phyloP scores from a whole-genome alignment of 23 tunicate species.

The Ascidia mentula region DNA sequence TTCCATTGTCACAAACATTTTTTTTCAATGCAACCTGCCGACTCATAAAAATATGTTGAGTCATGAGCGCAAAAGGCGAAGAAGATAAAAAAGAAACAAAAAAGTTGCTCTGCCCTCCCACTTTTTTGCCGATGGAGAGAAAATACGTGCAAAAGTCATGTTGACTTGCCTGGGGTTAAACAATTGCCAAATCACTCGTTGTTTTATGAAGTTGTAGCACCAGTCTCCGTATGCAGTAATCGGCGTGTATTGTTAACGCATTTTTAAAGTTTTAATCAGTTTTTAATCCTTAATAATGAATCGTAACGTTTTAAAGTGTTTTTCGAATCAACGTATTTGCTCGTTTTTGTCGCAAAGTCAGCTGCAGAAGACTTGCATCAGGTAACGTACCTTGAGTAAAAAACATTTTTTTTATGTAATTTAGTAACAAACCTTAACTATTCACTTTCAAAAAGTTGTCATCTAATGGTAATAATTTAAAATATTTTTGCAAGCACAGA shows the following conservation, averaged over 20 bases:
- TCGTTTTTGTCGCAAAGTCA: background rate
- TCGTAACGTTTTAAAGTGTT: background rate
- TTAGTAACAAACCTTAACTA: background rate
- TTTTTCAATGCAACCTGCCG: background rate
- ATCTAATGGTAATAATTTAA: background rate
- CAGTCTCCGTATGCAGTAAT: background rate
- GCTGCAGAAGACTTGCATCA: background rate
- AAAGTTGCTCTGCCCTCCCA: too few relatives aligned
- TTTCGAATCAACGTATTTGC: background rate
- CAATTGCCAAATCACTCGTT: too few relatives aligned
- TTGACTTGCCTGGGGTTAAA: background rate
- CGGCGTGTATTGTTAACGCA: background rate
- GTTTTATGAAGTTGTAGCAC: background rate
- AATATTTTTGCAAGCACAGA: background rate
- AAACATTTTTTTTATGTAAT: background rate
- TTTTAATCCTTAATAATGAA: background rate
- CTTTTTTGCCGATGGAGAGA: background rate
- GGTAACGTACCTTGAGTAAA: background rate
- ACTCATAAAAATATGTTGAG: background rate
- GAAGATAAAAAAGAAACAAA: background rate
- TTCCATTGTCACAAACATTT: too few relatives aligned
- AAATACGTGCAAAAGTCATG: conserved; percentile 6
- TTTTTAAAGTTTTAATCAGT: background rate
- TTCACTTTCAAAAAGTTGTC: background rate
- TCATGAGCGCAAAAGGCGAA: background rate